Evolutionary conservation across 1,140 invertebrate genomes (phyloP).

Genomic region (Drosophila kurseongensis): DNA sequence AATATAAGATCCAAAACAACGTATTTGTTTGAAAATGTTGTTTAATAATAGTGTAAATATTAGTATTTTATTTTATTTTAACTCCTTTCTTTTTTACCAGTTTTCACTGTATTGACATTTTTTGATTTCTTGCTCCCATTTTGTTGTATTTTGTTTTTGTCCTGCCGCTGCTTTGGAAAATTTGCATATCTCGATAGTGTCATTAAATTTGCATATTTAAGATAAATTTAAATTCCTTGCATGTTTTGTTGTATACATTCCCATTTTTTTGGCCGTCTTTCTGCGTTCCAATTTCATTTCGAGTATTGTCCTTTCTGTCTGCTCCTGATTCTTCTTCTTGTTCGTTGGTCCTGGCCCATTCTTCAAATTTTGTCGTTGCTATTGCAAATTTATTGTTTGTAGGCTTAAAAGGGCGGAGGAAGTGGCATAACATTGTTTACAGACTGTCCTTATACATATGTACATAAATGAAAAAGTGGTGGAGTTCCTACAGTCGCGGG

Average conservation of each 20-base stretch:
- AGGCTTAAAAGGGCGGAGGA: slow-evolving; percentile 21
- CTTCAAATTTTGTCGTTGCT: slow-evolving; percentile 59
- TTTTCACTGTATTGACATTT: slow-evolving; percentile 19
- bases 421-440: slow-evolving; percentile 49
- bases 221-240: slow-evolving; percentile 76
- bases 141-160: slow-evolving; percentile 47
- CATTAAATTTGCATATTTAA: slow-evolving; percentile 77
- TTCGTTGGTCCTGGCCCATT: slow-evolving; percentile 40
- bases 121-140: slow-evolving; percentile 53
- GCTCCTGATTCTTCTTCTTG: slow-evolving; percentile 12
- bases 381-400: slow-evolving; percentile 59
- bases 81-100: not conserved
- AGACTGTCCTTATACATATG: slow-evolving; percentile 34
- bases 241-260: slow-evolving; percentile 47
- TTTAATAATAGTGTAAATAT: no score
- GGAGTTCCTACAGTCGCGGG: not conserved
- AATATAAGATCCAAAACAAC: no score
- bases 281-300: slow-evolving; percentile 43
- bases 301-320: slow-evolving; percentile 35
- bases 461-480: not conserved
- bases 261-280: slow-evolving; percentile 13
- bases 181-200: slow-evolving; percentile 78
- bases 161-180: slow-evolving; percentile 22
- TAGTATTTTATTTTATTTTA: not conserved
- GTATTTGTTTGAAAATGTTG: no score